phyloP scores from a whole-genome alignment of 2,113 vertebrate genomes.

The Pomatorhinus ruficollis region DNA sequence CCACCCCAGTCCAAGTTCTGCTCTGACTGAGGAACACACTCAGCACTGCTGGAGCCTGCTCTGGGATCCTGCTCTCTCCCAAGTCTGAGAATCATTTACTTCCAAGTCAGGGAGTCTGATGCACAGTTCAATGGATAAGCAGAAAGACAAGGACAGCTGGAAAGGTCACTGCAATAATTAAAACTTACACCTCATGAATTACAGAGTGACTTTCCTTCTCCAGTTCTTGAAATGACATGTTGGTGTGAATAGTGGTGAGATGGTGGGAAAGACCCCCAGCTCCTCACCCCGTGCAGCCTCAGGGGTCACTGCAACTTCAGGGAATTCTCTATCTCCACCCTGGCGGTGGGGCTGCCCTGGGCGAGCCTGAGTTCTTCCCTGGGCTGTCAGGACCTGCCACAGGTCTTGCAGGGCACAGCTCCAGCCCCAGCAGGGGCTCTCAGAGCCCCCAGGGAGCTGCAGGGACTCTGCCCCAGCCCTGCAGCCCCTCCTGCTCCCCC shows the following conservation, averaged over 20 bases:
- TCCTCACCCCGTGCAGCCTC: accelerated
- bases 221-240: not conserved
- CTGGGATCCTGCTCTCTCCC: not conserved
- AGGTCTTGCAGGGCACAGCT: not conserved
- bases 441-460: not conserved
- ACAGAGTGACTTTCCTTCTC: not conserved
- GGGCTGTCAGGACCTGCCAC: not conserved
- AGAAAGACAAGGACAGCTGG: not conserved
- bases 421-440: accelerated
- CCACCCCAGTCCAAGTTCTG: not conserved
- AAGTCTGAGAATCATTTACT: not conserved
- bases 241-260: accelerated
- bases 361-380: accelerated
- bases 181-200: not conserved
- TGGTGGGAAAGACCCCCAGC: not conserved
- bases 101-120: not conserved
- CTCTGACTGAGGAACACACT: not conserved
- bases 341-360: not conserved
- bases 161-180: slow-evolving; percentile 30
- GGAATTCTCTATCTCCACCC: accelerated
- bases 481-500: not conserved
- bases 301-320: not conserved
- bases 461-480: accelerated
- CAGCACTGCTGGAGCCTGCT: not conserved
- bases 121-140: not conserved